Evolutionary conservation across 2,113 vertebrate species (phyloP).

Genomic region (Chroicocephalus ridibundus): DNA sequence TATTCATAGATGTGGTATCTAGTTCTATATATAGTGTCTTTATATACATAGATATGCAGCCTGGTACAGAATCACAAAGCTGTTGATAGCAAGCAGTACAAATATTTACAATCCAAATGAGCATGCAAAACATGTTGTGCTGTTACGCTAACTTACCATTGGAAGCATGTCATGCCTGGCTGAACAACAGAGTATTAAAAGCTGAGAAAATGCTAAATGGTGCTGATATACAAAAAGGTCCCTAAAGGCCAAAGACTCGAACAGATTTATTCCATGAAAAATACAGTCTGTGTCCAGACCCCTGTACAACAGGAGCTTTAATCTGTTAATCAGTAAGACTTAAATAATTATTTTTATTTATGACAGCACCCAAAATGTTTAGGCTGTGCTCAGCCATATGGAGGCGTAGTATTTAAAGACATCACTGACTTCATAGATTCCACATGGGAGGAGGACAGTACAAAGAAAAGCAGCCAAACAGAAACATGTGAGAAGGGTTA

Average conservation of each 20-base stretch:
- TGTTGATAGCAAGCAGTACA: slow-evolving; percentile 21
- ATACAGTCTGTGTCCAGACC: background rate
- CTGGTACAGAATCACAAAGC: background rate
- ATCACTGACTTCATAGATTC: background rate
- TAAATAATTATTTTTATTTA: background rate
- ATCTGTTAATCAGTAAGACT: slow-evolving; percentile 4
- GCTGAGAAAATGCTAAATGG: slow-evolving; percentile 34
- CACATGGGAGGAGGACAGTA: background rate
- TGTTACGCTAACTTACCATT: background rate
- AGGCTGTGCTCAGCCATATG: background rate
- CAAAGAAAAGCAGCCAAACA: background rate
- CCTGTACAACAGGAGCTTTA: background rate
- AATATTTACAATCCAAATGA: slow-evolving; percentile 50
- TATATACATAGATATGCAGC: background rate
- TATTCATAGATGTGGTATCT: background rate
- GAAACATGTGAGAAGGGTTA: background rate
- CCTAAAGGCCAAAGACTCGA: background rate
- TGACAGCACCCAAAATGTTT: background rate
- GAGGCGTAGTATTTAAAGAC: background rate
- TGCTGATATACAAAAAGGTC: background rate
- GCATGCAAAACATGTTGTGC: background rate
- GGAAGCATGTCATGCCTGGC: background rate
- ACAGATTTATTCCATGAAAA: slow-evolving; percentile 10
- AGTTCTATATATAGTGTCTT: background rate
- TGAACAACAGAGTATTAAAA: slow-evolving; percentile 8